phyloP scores from a whole-genome alignment of 2,113 vertebrate genomes.

The Phodopus roborovskii region DNA sequence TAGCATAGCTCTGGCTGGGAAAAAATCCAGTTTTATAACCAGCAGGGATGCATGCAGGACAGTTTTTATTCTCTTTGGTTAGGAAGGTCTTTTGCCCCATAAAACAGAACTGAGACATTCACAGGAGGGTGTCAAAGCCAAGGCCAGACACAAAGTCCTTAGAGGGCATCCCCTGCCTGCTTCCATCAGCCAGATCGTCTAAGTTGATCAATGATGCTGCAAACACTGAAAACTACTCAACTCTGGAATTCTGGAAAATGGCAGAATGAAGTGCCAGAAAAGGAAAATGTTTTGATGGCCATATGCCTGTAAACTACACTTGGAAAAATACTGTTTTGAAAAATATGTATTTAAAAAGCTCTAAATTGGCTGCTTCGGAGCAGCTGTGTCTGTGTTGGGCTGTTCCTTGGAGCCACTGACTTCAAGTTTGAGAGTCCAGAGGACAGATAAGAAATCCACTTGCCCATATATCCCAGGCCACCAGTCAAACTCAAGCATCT shows the following conservation, averaged over 20 bases:
- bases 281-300: neutral
- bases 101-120: neutral
- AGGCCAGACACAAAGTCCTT: accelerated
- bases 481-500: neutral
- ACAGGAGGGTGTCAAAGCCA: accelerated
- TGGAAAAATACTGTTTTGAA: neutral
- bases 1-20: neutral
- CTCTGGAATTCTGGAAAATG: neutral
- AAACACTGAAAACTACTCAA: neutral
- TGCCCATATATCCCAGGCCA: neutral
- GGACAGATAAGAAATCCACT: neutral
- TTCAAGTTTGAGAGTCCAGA: neutral
- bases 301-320: neutral
- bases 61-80: neutral
- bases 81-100: neutral
- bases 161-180: neutral
- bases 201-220: neutral
- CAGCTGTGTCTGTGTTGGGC: neutral
- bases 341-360: neutral
- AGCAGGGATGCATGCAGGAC: neutral
- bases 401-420: neutral
- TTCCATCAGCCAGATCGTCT: neutral
- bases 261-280: neutral
- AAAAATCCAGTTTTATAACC: neutral
- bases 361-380: neutral